phyloP scores from a whole-genome alignment of 1,140 invertebrate genomes.

The Cydia strobilella region DNA sequence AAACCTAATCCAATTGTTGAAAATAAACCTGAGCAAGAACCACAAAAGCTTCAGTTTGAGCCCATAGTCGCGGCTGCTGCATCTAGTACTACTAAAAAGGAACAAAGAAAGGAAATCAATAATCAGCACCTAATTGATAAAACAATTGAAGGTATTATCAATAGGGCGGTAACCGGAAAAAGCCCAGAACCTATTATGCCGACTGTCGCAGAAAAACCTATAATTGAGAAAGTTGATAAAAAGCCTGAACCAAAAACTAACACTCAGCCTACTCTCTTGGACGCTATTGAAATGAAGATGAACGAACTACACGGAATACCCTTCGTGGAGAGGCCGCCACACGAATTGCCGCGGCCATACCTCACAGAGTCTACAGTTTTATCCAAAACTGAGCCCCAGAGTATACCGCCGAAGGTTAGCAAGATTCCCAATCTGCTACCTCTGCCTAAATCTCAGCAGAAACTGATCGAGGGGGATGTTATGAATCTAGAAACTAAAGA shows the following conservation, averaged over 20 bases:
- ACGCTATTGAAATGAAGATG: slow-evolving; percentile 74
- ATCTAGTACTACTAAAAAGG: slow-evolving; percentile 43
- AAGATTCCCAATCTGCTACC: slow-evolving; percentile 54
- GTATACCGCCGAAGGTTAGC: slow-evolving; percentile 37
- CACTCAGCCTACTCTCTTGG: slow-evolving; percentile 42
- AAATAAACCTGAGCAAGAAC: slow-evolving; percentile 41
- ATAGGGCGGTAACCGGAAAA: slow-evolving; percentile 50
- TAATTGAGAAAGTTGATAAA: neutral
- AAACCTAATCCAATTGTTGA: slow-evolving; percentile 39
- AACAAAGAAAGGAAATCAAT: slow-evolving; percentile 57
- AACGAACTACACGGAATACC: slow-evolving; percentile 72
- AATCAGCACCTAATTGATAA: slow-evolving; percentile 71
- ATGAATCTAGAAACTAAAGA: slow-evolving; percentile 69
- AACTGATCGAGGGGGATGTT: slow-evolving; percentile 64
- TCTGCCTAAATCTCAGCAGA: slow-evolving; percentile 49
- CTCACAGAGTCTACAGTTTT: slow-evolving; percentile 43
- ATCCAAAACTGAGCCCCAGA: slow-evolving; percentile 41
- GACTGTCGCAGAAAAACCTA: neutral
- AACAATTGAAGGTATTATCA: slow-evolving; percentile 72
- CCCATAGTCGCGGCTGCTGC: slow-evolving; percentile 20
- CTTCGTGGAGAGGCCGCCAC: slow-evolving; percentile 57
- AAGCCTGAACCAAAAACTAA: slow-evolving; percentile 2
- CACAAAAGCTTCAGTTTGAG: slow-evolving; percentile 37
- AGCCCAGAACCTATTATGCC: slow-evolving; percentile 31
- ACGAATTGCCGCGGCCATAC: slow-evolving; percentile 54